Conservation (phyloP, 2,113 vertebrate species). For the Lota lota region DNA sequence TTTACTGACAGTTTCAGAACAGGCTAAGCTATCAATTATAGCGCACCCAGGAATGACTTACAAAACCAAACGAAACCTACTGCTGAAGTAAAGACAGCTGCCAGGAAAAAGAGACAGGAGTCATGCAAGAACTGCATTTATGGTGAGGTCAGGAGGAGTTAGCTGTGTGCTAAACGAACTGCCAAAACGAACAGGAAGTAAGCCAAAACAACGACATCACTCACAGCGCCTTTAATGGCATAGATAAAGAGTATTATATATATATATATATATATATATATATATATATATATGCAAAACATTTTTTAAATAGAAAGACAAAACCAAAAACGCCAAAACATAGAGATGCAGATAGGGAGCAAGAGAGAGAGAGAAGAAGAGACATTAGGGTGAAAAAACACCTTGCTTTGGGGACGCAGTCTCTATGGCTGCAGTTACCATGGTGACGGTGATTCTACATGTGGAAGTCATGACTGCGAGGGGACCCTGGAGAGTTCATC, state of each 20-base stretch:
- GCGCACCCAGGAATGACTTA: too few species aligned
- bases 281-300: too few species aligned
- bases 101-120: too few species aligned
- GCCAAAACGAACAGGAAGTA: background rate
- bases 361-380: background rate
- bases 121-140: too few species aligned
- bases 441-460: conserved; percentile 56
- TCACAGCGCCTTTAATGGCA: conserved; percentile 65
- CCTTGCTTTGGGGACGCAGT: conserved; percentile 62
- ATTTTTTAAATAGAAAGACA: background rate
- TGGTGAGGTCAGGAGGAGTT: too few species aligned
- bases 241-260: conserved; percentile 24
- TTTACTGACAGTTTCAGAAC: too few species aligned
- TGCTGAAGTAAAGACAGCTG: too few species aligned
- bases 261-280: too few species aligned
- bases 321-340: too few species aligned
- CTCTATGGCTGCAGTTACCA: conserved; percentile 66
- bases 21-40: too few species aligned
- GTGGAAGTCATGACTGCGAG: conserved; percentile 55
- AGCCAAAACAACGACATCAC: conserved; percentile 32
- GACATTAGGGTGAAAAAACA: conserved; percentile 60
- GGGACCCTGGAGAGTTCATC: conserved; percentile 48
- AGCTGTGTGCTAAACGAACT: too few species aligned
- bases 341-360: background rate
- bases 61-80: too few species aligned